Base-by-base conservation (phyloP, 2,888 invertebrate species). In the Priocnemis perturbator region DNA sequence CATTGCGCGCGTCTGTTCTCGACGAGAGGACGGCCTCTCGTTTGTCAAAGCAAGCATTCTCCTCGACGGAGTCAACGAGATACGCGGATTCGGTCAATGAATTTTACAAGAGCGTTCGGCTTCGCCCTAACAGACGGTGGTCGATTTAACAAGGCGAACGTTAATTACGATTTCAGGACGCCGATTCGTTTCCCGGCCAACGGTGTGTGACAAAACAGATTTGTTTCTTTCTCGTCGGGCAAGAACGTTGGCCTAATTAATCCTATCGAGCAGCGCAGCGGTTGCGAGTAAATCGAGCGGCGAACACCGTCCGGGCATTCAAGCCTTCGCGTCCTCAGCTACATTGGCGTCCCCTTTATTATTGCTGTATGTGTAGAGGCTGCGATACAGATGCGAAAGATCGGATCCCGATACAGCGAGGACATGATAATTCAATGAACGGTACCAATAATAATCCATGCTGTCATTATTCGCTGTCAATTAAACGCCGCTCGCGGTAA, bases 351-450 rank as follows among this genome's bases (percentile, higher is more conserved):
- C 70, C 76, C 82, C 86, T 85, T 85, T 84, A 86, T 85, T 83
- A 84, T 84, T 83, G 80, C 78, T 79, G 79, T 83, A 82, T 83
- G 79, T 83, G 82, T 84, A 84, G 84, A 85, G 85, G 86, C 86
- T 79, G 78, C 82, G 82, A 79, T 84, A 71, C 83, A 84, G 86
- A 85, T 86, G 78, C 76, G 80, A 81, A 79, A 83, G 86, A 87
- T 86, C 84, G 85, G 87, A 88, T 88, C 85, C 83, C 77, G 83
- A 78, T 81, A 78, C 82, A 81, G 79, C 82, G 80, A 79, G 83
- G 83, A 82, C 84, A 82, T 82, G 88, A 88, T 87, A 88, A 88
- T 86, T 83, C 85, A 85, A 88, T 86, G 87, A 88, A 87, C 85
- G 81, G 37, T 81, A 74, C 83, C 86, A 87, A 87, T 87, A 84